Conservation (phyloP, 2,888 invertebrate species). For the Nephrotoma appendiculata region DNA sequence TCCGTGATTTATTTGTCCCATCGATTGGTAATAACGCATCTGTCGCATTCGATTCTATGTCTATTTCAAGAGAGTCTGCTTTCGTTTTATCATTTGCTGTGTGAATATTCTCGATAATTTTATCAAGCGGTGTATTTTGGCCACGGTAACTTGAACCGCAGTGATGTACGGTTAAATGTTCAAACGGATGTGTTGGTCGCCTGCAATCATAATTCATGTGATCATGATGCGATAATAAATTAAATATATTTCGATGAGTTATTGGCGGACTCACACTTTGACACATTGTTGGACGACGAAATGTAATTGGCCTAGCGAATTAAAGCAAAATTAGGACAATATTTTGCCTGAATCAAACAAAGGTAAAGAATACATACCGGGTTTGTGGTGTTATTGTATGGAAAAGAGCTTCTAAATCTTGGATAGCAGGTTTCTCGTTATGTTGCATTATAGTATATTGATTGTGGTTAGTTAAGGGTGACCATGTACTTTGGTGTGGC, state of each 20-base stretch:
- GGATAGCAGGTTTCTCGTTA: slow-evolving; percentile 19
- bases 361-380: not conserved
- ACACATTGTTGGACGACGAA: not conserved
- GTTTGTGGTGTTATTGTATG: not conserved
- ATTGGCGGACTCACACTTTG: not conserved
- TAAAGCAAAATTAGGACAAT: not conserved
- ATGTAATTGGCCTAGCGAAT: not conserved
- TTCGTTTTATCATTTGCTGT: slow-evolving; percentile 7
- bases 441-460: not conserved
- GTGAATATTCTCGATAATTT: slow-evolving; percentile 6
- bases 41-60: not conserved
- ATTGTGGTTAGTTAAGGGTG: slow-evolving; percentile 20
- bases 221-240: slow-evolving; percentile 9
- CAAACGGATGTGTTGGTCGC: not conserved
- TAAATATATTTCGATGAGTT: not conserved
- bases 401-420: slow-evolving; percentile 18
- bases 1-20: slow-evolving; percentile 9
- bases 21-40: not conserved
- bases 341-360: not conserved
- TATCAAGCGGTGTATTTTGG: slow-evolving; percentile 6
- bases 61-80: slow-evolving; percentile 2
- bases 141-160: not conserved
- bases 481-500: slow-evolving; percentile 27
- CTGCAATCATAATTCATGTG: not conserved
- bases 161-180: slow-evolving; percentile 4